Conservation (phyloP, 2,888 invertebrate genomes). For the Cataglyphis cursor region DNA sequence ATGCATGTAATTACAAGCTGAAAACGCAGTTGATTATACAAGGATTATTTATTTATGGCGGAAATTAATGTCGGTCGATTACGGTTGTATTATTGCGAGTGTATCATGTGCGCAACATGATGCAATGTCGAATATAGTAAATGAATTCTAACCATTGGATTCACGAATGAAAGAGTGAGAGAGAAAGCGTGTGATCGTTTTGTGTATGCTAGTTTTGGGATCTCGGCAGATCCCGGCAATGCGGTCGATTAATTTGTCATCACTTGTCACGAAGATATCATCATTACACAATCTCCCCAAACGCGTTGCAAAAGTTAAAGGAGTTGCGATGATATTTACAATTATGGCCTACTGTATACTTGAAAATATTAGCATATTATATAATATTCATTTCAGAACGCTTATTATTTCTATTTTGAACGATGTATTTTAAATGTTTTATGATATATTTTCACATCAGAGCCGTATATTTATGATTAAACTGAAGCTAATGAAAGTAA, state of each 20-base stretch:
- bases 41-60: constrained; percentile 55
- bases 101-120: constrained; percentile 34
- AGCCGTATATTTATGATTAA: neutral
- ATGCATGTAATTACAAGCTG: constrained; percentile 56
- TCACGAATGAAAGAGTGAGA: neutral
- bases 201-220: constrained; percentile 18
- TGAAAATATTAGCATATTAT: neutral
- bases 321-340: neutral
- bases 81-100: constrained; percentile 47
- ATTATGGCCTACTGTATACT: neutral
- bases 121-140: constrained; percentile 51
- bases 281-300: constrained; percentile 21
- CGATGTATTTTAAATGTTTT: neutral
- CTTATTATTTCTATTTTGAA: neutral
- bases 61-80: constrained; percentile 57
- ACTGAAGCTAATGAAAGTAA: neutral
- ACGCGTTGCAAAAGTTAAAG: constrained; percentile 2
- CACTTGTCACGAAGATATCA: constrained; percentile 38
- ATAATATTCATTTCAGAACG: neutral
- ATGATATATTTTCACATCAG: neutral
- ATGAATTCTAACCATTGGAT: constrained; percentile 40
- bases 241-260: constrained; percentile 49
- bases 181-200: neutral
- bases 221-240: neutral
- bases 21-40: constrained; percentile 56